Percentiles rank a stretch among this genome's conserved stretches.
These are phyloP conservation scores for Helicoverpa zea DNA, from an alignment of 1,140 invertebrate genomes.

Conservation along the genomic window DNA sequence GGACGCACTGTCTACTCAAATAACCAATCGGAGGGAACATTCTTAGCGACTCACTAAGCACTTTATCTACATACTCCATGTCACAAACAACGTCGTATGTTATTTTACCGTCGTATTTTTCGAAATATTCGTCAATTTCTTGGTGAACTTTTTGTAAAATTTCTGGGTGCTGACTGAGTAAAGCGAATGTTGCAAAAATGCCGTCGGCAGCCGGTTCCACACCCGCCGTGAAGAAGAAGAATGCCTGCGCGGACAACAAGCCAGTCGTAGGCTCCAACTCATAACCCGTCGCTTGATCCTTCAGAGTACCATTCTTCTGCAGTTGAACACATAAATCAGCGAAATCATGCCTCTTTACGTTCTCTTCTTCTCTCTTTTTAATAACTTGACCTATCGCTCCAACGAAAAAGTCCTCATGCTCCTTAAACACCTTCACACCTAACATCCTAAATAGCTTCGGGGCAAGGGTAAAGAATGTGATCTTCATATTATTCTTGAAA, in stretches of 20 bases:
- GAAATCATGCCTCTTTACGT: slow-evolving; percentile 61
- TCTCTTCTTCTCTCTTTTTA: slow-evolving; percentile 50
- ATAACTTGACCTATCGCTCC: slow-evolving; percentile 59
- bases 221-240: slow-evolving; percentile 85
- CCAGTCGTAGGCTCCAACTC: slow-evolving; percentile 65
- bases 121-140: no score
- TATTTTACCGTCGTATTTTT: no score
- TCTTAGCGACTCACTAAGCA: no score
- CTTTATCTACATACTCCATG: no score
- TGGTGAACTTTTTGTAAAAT: no score
- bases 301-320: slow-evolving; percentile 59
- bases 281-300: slow-evolving; percentile 53
- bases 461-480: slow-evolving; percentile 48
- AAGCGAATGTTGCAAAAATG: slow-evolving; percentile 74
- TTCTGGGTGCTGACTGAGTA: no score
- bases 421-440: slow-evolving; percentile 59
- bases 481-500: slow-evolving; percentile 52
- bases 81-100: no score
- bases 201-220: slow-evolving; percentile 88
- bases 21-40: no score
- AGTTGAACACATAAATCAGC: slow-evolving; percentile 57
- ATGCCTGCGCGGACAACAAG: slow-evolving; percentile 73
- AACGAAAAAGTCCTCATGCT: slow-evolving; percentile 65
- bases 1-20: slow-evolving; percentile 68
- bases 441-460: slow-evolving; percentile 46